These are phyloP conservation scores for Gymnorhina tibicen DNA, from an alignment of 2,113 vertebrate genomes.

Conservation along the genomic window DNA sequence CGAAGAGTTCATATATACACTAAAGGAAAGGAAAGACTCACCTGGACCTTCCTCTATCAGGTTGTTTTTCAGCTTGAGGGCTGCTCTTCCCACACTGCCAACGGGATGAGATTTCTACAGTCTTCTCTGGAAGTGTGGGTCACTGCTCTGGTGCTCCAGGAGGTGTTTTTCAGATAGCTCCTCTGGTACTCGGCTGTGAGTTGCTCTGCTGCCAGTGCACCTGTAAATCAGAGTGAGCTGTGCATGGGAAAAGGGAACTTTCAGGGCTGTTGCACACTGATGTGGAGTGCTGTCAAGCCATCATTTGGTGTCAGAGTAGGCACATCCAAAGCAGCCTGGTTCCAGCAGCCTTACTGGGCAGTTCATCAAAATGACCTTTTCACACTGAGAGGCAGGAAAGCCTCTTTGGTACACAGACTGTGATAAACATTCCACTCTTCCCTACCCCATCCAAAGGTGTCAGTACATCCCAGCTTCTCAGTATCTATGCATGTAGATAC, in stretches of 20 bases:
- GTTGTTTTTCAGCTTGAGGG: background rate
- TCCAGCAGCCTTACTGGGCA: background rate
- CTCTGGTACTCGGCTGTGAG: background rate
- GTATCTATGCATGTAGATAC: rapidly evolving
- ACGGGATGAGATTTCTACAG: background rate
- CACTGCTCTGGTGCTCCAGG: background rate
- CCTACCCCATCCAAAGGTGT: background rate
- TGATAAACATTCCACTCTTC: background rate
- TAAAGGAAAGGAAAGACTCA: background rate
- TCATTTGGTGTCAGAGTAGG: background rate
- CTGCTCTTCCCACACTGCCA: background rate
- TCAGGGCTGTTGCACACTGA: background rate
- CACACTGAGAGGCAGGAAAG: background rate
- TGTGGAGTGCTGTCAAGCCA: background rate
- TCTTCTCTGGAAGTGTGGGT: background rate
- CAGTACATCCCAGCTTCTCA: too few species aligned
- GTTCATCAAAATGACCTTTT: background rate
- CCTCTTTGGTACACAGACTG: background rate
- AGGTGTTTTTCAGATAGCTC: background rate
- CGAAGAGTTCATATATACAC: background rate
- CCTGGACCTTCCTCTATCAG: background rate
- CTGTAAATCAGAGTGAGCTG: background rate
- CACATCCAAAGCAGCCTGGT: background rate
- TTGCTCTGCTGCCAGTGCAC: background rate
- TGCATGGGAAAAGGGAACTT: background rate